Evolutionary conservation across 2,113 vertebrate species (phyloP).

Genomic region (Lota lota): DNA sequence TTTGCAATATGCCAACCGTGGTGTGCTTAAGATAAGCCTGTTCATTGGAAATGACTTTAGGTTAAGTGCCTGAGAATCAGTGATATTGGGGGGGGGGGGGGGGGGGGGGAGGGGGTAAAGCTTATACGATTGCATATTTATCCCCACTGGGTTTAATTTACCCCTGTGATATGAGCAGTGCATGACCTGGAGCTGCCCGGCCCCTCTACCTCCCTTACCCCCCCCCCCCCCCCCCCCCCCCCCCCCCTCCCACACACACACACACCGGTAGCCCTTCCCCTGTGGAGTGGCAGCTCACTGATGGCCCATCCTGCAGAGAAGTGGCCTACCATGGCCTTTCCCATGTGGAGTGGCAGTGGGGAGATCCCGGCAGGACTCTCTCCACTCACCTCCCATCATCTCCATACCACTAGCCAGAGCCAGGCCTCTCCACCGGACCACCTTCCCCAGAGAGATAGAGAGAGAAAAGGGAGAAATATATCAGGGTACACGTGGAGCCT

Average conservation of each 20-base stretch:
- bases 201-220: constrained; percentile 2
- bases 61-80: neutral
- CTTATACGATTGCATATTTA: neutral
- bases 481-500: no score
- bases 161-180: constrained; percentile 13
- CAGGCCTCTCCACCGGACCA: no score
- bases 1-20: neutral
- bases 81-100: neutral
- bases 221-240: no score
- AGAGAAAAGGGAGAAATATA: no score
- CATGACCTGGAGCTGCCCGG: constrained; percentile 15
- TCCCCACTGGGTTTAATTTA: neutral
- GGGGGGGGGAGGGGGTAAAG: neutral
- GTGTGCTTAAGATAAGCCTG: neutral
- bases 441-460: no score
- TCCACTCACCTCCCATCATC: constrained; percentile 1
- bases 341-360: constrained; percentile 20
- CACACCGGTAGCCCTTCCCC: constrained; percentile 15
- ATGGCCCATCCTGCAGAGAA: constrained; percentile 29
- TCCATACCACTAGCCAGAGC: constrained; percentile 13
- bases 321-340: constrained; percentile 40
- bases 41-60: neutral
- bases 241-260: no score
- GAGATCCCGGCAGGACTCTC: constrained; percentile 27
- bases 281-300: constrained; percentile 16